Conservation (phyloP, 1,140 invertebrate genomes). For the Sycophaga agraensis region DNA sequence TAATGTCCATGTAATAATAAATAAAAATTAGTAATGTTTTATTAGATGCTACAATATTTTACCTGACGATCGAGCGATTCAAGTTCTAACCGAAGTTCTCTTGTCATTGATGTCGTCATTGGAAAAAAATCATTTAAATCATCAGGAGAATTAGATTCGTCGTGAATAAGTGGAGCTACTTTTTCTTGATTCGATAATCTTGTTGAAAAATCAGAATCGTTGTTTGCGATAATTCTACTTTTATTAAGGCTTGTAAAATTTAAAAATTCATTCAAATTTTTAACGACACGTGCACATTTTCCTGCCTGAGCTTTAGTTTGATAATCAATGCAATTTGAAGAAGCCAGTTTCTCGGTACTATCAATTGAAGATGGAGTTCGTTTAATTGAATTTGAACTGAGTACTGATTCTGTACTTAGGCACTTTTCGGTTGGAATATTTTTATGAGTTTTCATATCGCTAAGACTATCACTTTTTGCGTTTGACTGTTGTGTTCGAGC, state of each 20-base stretch:
- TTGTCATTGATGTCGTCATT: conserved; percentile 82
- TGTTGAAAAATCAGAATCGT: conserved; percentile 44
- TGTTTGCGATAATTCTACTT: conserved; percentile 50
- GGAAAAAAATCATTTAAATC: conserved; percentile 80
- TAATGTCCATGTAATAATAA: not conserved
- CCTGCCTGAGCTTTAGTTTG: conserved; percentile 41
- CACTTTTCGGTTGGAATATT: conserved; percentile 50
- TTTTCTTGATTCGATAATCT: conserved; percentile 45
- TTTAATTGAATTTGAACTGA: conserved; percentile 38
- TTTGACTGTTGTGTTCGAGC: conserved; percentile 38
- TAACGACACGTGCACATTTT: conserved; percentile 64
- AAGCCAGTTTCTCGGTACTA: conserved; percentile 36
- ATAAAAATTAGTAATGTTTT: too few relatives aligned
- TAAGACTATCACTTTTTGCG: conserved; percentile 36
- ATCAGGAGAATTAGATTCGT: conserved; percentile 72
- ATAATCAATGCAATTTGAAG: conserved; percentile 32
- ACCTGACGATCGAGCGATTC: conserved; percentile 81
- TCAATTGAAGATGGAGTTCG: conserved; percentile 36
- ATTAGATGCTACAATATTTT: too few relatives aligned
- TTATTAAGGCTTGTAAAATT: conserved; percentile 73
- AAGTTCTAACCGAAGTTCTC: conserved; percentile 76
- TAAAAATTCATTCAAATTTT: conserved; percentile 82
- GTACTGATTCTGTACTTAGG: conserved; percentile 42
- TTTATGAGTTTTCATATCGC: conserved; percentile 43
- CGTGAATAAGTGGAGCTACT: conserved; percentile 42